Evolutionary conservation across 2,888 invertebrate species (phyloP).

Genomic region (Tanytarsus gracilentus): DNA sequence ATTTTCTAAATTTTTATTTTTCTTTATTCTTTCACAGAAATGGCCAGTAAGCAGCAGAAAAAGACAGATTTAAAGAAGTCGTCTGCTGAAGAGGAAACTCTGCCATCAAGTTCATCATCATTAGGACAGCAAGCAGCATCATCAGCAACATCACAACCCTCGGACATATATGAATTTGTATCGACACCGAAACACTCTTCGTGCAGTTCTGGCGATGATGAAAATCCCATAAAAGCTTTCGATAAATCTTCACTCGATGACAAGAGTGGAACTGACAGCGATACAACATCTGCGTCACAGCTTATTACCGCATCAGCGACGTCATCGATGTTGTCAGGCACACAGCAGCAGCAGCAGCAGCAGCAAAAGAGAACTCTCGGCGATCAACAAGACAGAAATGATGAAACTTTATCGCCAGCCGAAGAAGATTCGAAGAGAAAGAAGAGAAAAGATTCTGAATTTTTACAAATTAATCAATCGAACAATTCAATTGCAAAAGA

Average conservation of each 20-base stretch:
- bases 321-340: not conserved
- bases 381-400: conserved; percentile 50
- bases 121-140: no score
- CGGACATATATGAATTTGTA: conserved; percentile 33
- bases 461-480: conserved; percentile 42
- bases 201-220: conserved; percentile 32
- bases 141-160: not conserved
- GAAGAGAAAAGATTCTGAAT: conserved; percentile 63
- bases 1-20: no score
- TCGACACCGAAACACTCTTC: conserved; percentile 34
- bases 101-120: not conserved
- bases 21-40: not conserved
- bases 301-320: not conserved
- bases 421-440: conserved; percentile 66
- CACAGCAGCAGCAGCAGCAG: not conserved
- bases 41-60: conserved; percentile 40
- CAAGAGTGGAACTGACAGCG: conserved; percentile 30
- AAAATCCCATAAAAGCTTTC: conserved; percentile 32
- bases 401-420: conserved; percentile 44
- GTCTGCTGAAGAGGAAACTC: conserved; percentile 20
- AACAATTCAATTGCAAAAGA: conserved; percentile 8
- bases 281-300: not conserved
- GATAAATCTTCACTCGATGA: conserved; percentile 32
- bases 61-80: conserved; percentile 36
- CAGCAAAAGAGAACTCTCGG: conserved; percentile 37